Percentiles rank a stretch among this genome's conserved stretches.
Evolutionary conservation across 2,113 vertebrate species (phyloP).

Genomic region (Fregata magnificens): DNA sequence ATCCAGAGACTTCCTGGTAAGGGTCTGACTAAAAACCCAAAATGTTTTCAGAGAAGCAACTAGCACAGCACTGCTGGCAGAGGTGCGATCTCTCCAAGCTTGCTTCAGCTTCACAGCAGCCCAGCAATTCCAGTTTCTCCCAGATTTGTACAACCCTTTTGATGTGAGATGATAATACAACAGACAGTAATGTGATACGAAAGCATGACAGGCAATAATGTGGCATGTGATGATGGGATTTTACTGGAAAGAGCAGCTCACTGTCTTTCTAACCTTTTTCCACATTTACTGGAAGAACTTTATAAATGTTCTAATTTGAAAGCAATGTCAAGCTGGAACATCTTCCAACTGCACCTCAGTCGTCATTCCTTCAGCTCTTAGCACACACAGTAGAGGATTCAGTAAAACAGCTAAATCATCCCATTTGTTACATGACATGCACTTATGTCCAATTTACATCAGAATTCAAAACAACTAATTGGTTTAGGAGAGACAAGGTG

Average conservation of each 20-base stretch:
- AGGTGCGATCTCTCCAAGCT: background rate
- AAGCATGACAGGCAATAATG: background rate
- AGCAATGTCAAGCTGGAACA: constrained; percentile 18
- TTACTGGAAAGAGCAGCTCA: background rate
- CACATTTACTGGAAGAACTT: constrained; percentile 27
- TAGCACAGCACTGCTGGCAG: background rate
- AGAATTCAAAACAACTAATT: background rate
- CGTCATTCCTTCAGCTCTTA: constrained; percentile 15
- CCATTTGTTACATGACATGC: background rate
- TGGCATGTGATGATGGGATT: background rate
- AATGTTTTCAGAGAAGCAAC: background rate
- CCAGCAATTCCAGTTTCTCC: background rate
- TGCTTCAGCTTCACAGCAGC: background rate
- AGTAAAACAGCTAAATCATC: constrained; percentile 18
- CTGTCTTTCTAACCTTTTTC: background rate
- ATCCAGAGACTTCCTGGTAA: background rate
- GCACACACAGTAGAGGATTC: background rate
- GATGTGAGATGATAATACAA: background rate
- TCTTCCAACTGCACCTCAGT: constrained; percentile 35
- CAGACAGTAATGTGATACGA: background rate
- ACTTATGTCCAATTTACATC: background rate
- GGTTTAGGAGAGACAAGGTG: background rate
- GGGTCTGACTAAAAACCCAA: background rate
- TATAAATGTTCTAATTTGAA: constrained; percentile 30
- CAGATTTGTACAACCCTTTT: background rate